Conservation (phyloP, 2,113 vertebrate species). For the Brachirus orientalis region DNA sequence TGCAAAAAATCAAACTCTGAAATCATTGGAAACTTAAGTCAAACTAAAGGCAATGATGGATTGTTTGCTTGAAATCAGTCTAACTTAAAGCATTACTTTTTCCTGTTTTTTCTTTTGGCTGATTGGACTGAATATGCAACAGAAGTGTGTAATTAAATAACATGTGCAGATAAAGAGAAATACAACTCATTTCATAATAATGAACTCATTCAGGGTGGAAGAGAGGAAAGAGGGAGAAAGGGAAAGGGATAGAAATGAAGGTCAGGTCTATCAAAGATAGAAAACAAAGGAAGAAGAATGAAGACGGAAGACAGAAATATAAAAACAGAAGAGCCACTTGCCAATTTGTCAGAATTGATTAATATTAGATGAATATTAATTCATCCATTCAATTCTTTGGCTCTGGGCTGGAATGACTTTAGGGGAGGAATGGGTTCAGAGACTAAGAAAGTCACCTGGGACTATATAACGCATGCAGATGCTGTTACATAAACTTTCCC, state of each 20-base stretch:
- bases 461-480: slow-evolving; percentile 30
- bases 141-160: slow-evolving; percentile 83
- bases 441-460: slow-evolving; percentile 68
- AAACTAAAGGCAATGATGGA: slow-evolving; percentile 83
- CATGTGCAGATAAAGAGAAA: slow-evolving; percentile 85
- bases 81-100: slow-evolving; percentile 59
- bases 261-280: slow-evolving; percentile 82
- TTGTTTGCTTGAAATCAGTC: slow-evolving; percentile 62
- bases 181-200: slow-evolving; percentile 85
- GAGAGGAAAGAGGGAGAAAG: slow-evolving; percentile 77
- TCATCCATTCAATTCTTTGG: slow-evolving; percentile 75
- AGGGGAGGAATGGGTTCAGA: slow-evolving; percentile 66
- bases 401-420: slow-evolving; percentile 79
- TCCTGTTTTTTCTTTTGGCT: slow-evolving; percentile 67
- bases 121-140: slow-evolving; percentile 83
- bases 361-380: slow-evolving; percentile 82
- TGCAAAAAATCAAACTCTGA: slow-evolving; percentile 82
- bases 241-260: slow-evolving; percentile 74
- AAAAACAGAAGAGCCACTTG: slow-evolving; percentile 74
- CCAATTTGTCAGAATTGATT: slow-evolving; percentile 79
- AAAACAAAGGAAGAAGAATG: slow-evolving; percentile 80
- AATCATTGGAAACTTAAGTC: slow-evolving; percentile 82
- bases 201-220: slow-evolving; percentile 85
- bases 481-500: slow-evolving; percentile 18
- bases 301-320: slow-evolving; percentile 75